A percentile compares a stretch with the other conserved stretches of the same genome.
Conservation (phyloP, 2,113 vertebrate genomes). For the Protobothrops mucrosquamatus region DNA sequence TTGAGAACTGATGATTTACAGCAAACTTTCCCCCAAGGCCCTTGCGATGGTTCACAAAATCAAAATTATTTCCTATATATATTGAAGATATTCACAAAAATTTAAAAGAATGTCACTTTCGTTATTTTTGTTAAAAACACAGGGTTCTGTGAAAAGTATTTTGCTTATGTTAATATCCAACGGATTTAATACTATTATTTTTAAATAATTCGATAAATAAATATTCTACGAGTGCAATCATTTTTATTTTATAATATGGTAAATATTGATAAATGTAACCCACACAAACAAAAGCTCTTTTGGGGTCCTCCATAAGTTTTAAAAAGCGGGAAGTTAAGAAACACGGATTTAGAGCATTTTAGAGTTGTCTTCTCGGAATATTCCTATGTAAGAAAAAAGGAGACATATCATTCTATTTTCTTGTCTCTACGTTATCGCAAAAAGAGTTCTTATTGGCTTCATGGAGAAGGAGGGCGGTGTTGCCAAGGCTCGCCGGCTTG, state of each 20-base stretch:
- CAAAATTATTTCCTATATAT: background rate
- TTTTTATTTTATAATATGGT: background rate
- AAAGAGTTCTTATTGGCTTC: background rate
- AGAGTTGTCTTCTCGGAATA: accelerated
- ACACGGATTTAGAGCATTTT: background rate
- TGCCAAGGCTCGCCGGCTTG: too few relatives aligned
- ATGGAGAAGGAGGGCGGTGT: background rate
- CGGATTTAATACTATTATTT: background rate
- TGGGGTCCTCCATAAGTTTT: background rate
- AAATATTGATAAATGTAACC: background rate
- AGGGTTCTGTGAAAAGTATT: background rate
- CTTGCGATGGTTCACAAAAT: background rate
- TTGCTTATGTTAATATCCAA: background rate
- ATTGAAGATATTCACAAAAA: background rate
- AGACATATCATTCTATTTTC: background rate
- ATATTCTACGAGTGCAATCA: background rate
- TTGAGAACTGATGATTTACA: background rate
- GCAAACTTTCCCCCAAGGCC: background rate
- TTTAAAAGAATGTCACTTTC: background rate
- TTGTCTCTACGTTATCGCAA: background rate
- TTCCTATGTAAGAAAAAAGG: accelerated
- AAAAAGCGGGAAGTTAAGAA: background rate
- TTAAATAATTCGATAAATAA: background rate
- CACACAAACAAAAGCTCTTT: background rate
- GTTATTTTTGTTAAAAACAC: background rate